Evolutionary conservation across 2,797 vertebrate species (phyloP), one percentile per base, ranked within the genome.

Genomic region (Labroides dimidiatus): DNA sequence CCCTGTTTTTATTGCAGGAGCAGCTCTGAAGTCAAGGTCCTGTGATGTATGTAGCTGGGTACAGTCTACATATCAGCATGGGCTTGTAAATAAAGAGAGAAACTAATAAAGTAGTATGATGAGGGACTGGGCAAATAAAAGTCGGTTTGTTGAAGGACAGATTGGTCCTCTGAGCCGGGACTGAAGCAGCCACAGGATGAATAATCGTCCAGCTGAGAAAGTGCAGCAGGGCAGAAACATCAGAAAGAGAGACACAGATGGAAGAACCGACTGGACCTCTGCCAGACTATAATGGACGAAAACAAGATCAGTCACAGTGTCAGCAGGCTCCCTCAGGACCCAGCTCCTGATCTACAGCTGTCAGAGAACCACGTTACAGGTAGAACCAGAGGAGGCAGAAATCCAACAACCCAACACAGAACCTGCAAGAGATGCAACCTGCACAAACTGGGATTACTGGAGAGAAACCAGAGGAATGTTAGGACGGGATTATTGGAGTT

Each of bases 291-390:
- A 67, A 63, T 6, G 19, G 39, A 23, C 45, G 9, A 49, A 14
- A 12, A 56, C 50, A 24, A 6, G 56, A 49, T 61, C 11, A 9
- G 64, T 49, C 52, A 20, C 42, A 0, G 57, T 6, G 55, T 62
- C 70, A 69, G 64, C 73, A 60, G 57, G 61, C 20, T 75, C 72
- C 37, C 44, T 72, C 67, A 17, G 42, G 33, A 73, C 19, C 6
- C 63, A 44, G 64, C 66, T 75, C 62, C 69, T 51, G 68, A 52
- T 61, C 75, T 42, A 17, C 73, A 48, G 7, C 23, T 41, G 37
- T 12, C 11, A 36, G 41, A 2, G 44, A 59, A 64, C 41, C 30
- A n/a, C 14, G 21, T 4, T 9, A 33, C 30, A 33, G 30, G 30
- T 33, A 14, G 30, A 37, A 5, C 14, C 2, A 45, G 10, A n/a